Evolutionary conservation across 2,797 vertebrate genomes (phyloP), one percentile per base, ranked within the genome.

Genomic region (Channa striata): DNA sequence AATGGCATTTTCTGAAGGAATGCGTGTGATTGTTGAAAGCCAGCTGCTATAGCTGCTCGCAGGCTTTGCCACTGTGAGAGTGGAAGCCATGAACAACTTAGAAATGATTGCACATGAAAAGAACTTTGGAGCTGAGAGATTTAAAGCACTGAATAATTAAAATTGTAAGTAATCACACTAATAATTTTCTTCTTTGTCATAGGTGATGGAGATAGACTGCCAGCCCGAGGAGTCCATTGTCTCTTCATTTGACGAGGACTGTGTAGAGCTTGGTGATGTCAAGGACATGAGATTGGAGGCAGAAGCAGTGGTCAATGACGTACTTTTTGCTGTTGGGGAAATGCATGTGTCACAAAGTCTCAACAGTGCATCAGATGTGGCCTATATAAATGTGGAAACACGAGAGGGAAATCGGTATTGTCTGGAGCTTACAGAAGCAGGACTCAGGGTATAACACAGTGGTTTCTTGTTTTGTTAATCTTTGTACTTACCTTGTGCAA

Each of bases 271-370:
- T 30, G 91, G 96, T 0, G 96, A 96, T 0, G 93, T 96, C 66
- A 99, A 99, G 80, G 97, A 99, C 92, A 99, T 99, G 98, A 93
- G 96, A 78, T 70, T 97, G 65, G 98, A 99, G 87, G 98, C 98
- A 0, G 97, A 99, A 76, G 98, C 98, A 0, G 94, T 99, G 48
- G 96, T 99, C 49, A 98, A 93, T 9, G 98, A 99, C 14, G 97
- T 99, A 25, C 92, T 96, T 17, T 99, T 99, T 11, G 97, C 98
- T 0, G 98, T 99, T 5, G 82, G 87, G 39, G 94, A 95, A 86
- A 99, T 99, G 98, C 95, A 95, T 61, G 95, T 99, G 81, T 98
- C 98, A 0, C 95, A 96, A 76, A 95, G 62, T 67, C 94, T 99
- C 78, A 94, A 81, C 72, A 96, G 95, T 49, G 94, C 95, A 0